These are phyloP conservation scores for Malurus leucopterus DNA, from an alignment of 2,797 vertebrate species.

Conservation along the genomic window DNA sequence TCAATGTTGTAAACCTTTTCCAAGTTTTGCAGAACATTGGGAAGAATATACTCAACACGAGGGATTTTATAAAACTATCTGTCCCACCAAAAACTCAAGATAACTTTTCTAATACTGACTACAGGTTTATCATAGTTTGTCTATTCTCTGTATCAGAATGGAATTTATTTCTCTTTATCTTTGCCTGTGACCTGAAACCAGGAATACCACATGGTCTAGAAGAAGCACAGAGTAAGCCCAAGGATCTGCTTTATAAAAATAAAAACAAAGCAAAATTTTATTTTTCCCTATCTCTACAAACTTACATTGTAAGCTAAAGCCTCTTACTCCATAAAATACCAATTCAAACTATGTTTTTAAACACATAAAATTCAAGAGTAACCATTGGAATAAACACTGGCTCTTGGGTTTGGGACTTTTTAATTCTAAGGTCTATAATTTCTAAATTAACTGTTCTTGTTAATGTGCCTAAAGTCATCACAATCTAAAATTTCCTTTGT, in stretches of 20 bases:
- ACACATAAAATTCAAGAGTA: not conserved
- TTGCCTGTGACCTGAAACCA: not conserved
- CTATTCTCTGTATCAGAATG: not conserved
- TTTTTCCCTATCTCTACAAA: not conserved
- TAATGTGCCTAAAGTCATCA: not conserved
- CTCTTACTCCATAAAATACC: not conserved
- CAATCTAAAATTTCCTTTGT: not conserved
- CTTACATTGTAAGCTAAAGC: not conserved
- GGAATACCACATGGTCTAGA: not conserved
- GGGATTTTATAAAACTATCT: not conserved
- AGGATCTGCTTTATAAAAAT: conserved; percentile 1
- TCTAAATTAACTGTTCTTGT: not conserved
- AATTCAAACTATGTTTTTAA: not conserved
- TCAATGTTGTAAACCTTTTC: not conserved
- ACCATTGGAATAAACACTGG: not conserved
- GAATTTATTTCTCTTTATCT: conserved; percentile 28
- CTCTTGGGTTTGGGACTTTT: not conserved
- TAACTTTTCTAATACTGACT: not conserved
- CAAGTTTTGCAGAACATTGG: not conserved
- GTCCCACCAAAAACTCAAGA: not conserved
- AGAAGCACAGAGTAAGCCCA: not conserved
- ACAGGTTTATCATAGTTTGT: not conserved
- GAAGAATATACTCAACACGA: not conserved
- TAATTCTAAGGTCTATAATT: not conserved
- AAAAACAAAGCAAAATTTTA: not conserved